Percentiles rank a stretch among this genome's conserved stretches.
Evolutionary conservation across 2,797 vertebrate genomes (phyloP).

Genomic region (Simalia tracyae): DNA sequence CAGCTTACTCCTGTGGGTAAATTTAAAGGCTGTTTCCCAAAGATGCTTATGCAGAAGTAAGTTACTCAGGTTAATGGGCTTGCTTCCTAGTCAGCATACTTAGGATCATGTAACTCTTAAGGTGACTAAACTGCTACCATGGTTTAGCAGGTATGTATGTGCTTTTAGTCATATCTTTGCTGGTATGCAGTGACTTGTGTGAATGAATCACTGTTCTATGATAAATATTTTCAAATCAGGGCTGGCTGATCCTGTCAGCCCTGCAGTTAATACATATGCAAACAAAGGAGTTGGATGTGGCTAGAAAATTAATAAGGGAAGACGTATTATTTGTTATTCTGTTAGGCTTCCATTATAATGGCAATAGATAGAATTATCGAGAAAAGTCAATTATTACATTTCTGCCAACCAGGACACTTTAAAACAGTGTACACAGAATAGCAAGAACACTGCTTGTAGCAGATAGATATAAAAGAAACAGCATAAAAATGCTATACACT

Average conservation of each 20-base stretch:
- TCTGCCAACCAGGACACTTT: constrained; percentile 66
- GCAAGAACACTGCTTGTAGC: constrained; percentile 57
- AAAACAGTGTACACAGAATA: constrained; percentile 68
- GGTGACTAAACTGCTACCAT: background rate
- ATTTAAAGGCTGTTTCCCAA: background rate
- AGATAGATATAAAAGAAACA: constrained; percentile 70
- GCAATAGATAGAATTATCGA: background rate
- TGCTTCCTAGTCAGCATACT: background rate
- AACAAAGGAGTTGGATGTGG: background rate
- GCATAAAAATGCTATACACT: constrained; percentile 74
- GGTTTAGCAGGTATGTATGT: background rate
- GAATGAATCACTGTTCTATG: background rate
- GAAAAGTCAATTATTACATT: constrained; percentile 42
- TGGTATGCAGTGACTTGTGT: background rate
- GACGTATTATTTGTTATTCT: constrained; percentile 3
- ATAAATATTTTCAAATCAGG: constrained; percentile 10
- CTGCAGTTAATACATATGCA: background rate
- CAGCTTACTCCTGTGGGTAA: background rate
- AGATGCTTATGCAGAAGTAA: background rate
- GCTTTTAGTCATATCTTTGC: background rate
- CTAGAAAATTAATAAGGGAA: background rate
- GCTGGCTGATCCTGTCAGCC: background rate
- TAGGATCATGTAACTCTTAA: background rate
- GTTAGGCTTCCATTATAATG: constrained; percentile 22
- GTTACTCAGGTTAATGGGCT: background rate